A percentile compares a stretch with the other conserved stretches of the same genome.
Conservation (phyloP, 1,140 invertebrate species). For the Stenopsyche tienmushanensis region DNA sequence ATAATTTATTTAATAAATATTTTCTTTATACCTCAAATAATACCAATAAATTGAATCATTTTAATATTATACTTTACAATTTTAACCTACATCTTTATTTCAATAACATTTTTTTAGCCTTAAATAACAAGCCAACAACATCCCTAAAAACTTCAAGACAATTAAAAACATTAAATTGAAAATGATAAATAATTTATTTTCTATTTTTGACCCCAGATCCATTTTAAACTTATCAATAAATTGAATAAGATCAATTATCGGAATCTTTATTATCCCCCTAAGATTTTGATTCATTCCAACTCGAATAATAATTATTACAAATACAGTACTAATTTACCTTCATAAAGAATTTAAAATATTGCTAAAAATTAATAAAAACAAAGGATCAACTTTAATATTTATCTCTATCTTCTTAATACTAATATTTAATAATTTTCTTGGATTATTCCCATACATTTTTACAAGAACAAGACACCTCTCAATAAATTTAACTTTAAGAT, state of each 20-base stretch:
- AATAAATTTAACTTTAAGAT: slow-evolving; percentile 56
- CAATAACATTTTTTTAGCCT: slow-evolving; percentile 49
- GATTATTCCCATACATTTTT: slow-evolving; percentile 69
- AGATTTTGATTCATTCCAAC: slow-evolving; percentile 55
- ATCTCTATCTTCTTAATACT: slow-evolving; percentile 58
- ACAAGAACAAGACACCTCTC: slow-evolving; percentile 61
- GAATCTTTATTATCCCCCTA: slow-evolving; percentile 52
- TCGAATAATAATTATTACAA: slow-evolving; percentile 51
- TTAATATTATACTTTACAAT: slow-evolving; percentile 55
- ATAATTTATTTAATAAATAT: slow-evolving; percentile 56
- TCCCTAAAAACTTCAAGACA: too few relatives aligned
- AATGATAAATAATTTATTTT: slow-evolving; percentile 61
- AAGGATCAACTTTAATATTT: slow-evolving; percentile 55
- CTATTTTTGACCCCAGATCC: slow-evolving; percentile 56
- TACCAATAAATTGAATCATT: slow-evolving; percentile 54
- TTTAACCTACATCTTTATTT: slow-evolving; percentile 49
- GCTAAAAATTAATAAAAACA: slow-evolving; percentile 47
- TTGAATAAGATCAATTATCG: slow-evolving; percentile 55
- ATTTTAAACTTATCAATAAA: slow-evolving; percentile 55
- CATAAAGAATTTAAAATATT: slow-evolving; percentile 58
- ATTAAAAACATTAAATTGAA: slow-evolving; percentile 54
- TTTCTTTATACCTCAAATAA: slow-evolving; percentile 60
- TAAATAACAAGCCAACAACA: slow-evolving; percentile 45
- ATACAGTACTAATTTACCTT: slow-evolving; percentile 47
- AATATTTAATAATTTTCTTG: slow-evolving; percentile 64